Base-by-base conservation (phyloP, 2,113 vertebrate genomes). In the Apteryx owenii region DNA sequence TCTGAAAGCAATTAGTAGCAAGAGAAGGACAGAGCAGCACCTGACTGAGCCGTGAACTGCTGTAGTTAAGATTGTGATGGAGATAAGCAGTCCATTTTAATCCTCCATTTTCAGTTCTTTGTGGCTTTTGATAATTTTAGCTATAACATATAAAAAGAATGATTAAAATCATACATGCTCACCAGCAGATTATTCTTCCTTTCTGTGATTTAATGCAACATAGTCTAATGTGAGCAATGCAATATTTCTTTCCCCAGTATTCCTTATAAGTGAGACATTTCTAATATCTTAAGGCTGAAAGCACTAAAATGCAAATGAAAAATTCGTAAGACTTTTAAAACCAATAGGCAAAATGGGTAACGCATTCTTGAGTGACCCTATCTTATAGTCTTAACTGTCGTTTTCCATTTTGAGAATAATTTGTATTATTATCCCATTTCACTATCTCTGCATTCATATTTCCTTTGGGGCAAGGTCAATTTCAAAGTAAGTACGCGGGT, bases 341-440 rank as follows among this genome's bases (percentile, higher is more conserved):
- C 9, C 62, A 61, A 10, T 26, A 70, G 78, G 44, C 21, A 85
- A 89, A 84, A 82, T 69, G 17, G 38, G 8, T 33, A 77, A 73
- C 78, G 64, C 9, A 71, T 85, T 93, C 56, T 20, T 82, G 42
- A 56, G 22, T 61, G 38, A 58, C 23, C 4, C 62, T 86, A 61
- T 75, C 61, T 31, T 14, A 40, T 56, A 53, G 66, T 65, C 42
- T 86, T 87, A 61, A 79, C n/a, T 5, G 2, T 54, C 0, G 0
- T n/a, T 87, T 94, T 60, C 31, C 33, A 21, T 81, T 69, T 85
- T 36, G 2, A 65, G 19, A 69, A 12, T n/a, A 51, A 12, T 61
- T 72, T 76, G 18, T 68, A 42, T 46, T 61, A 42, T 66, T 72
- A 87, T 36, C 40, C 16, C 28, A 56, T 72, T 89, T 89, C 25